Percentiles rank a stretch among this genome's conserved stretches.
These are phyloP conservation scores for Amphipoea oculea DNA, from an alignment of 2,888 invertebrate genomes.

Conservation along the genomic window DNA sequence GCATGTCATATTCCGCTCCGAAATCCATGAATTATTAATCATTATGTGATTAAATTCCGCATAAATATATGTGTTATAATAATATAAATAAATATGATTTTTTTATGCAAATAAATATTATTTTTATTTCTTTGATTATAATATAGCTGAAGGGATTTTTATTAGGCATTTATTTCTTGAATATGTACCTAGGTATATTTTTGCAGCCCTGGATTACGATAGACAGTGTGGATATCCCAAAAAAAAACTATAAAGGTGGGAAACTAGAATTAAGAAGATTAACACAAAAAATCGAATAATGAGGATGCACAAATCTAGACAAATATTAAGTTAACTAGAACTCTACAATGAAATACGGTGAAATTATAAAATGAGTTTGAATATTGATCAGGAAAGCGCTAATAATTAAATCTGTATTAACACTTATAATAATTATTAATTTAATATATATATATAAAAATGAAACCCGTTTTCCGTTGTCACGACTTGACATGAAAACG, in stretches of 20 bases:
- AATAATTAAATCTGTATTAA: conserved; percentile 5
- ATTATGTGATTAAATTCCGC: conserved; percentile 14
- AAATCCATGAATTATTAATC: conserved; percentile 22
- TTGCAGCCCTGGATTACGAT: background rate
- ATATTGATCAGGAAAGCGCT: background rate
- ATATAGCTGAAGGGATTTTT: background rate
- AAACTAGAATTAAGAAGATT: background rate
- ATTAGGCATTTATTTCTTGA: background rate
- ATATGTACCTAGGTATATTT: background rate
- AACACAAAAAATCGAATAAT: background rate
- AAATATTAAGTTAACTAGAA: background rate
- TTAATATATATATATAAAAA: no score
- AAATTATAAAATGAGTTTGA: background rate
- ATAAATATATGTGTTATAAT: background rate
- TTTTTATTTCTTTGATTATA: no score
- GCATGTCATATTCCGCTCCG: conserved; percentile 18
- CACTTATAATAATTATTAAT: background rate
- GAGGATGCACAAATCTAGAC: background rate
- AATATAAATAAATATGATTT: no score
- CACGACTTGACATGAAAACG: no score
- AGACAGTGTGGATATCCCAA: background rate
- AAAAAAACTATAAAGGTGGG: background rate
- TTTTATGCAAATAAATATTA: no score
- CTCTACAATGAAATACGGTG: background rate
- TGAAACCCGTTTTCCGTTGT: no score